Evolutionary conservation across 2,113 vertebrate genomes (phyloP), one percentile per base, ranked within the genome.

Genomic region (Pyrgilauda ruficollis): DNA sequence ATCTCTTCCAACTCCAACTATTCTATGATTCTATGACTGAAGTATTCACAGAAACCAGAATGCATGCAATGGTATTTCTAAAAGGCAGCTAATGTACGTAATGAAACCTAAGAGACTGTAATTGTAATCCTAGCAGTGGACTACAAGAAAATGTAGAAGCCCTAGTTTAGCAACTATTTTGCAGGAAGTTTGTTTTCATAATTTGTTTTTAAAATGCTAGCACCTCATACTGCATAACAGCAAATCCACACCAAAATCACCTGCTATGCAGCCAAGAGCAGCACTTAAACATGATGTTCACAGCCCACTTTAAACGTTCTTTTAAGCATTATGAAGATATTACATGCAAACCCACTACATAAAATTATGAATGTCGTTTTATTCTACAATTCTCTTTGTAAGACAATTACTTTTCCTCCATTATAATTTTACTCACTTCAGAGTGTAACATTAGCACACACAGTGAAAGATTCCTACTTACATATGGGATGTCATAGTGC

Each of bases 401-500:
- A 23, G 22, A 43, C 52, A 61, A 75, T 61, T 39, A 21, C 8
- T 61, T 80, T 81, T 67, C 18, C 56, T 49, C 64, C 83, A 16
- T 53, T 56, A 33, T 19, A 9, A 28, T 77, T 81, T 52, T 46
- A 39, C 26, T 87, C 16, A 13, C 41, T 81, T 82, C 26, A 31
- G 46, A 78, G n/a, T 69, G 16, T 6, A 70, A 79, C 84, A 75
- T 66, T 23, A 64, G 59, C 62, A 67, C 11, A 31, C 5, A 30
- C 6, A 12, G 33, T n/a, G 50, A 41, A 67, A 78, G 78, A 37
- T 4, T 12, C 35, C 5, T 39, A 97, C 98, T 98, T 97, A 99
- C 98, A 4, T 98, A 99, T 58, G 99, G 99, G 55, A 98, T 94
- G 49, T 64, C 78, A 15, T 98, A 96, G 13, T 50, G 86, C 72